Evolutionary conservation across 2,797 vertebrate species (phyloP).

Genomic region (Silurus aristotelis): DNA sequence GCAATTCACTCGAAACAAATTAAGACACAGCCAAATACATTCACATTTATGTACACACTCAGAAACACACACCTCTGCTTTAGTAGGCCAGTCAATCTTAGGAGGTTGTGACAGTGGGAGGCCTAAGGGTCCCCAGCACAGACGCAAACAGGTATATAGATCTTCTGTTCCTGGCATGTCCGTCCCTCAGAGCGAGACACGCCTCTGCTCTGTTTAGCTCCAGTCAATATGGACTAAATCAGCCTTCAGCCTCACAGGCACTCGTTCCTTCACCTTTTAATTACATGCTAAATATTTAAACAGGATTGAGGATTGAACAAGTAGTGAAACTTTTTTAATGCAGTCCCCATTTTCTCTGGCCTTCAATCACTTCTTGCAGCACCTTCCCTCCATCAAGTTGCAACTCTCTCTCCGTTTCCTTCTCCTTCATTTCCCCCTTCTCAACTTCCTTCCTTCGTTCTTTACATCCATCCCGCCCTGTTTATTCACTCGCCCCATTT

Average conservation of each 20-base stretch:
- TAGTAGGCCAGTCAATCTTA: conserved; percentile 28
- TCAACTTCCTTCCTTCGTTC: conserved; percentile 9
- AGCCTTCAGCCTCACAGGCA: conserved; percentile 36
- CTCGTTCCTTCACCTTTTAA: conserved; percentile 49
- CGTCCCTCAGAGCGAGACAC: conserved; percentile 19
- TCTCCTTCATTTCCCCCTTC: not conserved
- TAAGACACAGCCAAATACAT: conserved; percentile 28
- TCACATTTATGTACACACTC: conserved; percentile 27
- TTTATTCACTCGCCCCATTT: conserved; percentile 29
- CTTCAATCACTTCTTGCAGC: not conserved
- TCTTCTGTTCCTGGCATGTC: conserved; percentile 36
- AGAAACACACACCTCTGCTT: conserved; percentile 24
- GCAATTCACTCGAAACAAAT: conserved; percentile 38
- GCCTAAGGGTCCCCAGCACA: conserved; percentile 12
- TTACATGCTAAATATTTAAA: conserved; percentile 57
- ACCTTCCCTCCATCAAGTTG: not conserved
- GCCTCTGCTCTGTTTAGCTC: conserved; percentile 38
- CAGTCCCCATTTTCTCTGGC: not conserved
- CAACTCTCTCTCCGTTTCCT: not conserved
- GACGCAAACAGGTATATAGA: conserved; percentile 45
- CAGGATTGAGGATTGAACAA: conserved; percentile 45
- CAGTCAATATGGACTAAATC: conserved; percentile 41
- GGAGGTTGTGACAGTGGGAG: conserved; percentile 31
- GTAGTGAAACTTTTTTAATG: conserved; percentile 33
- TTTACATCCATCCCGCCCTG: conserved; percentile 2